Conservation (phyloP, 2,888 invertebrate species). For the Ischnus inquisitorius region DNA sequence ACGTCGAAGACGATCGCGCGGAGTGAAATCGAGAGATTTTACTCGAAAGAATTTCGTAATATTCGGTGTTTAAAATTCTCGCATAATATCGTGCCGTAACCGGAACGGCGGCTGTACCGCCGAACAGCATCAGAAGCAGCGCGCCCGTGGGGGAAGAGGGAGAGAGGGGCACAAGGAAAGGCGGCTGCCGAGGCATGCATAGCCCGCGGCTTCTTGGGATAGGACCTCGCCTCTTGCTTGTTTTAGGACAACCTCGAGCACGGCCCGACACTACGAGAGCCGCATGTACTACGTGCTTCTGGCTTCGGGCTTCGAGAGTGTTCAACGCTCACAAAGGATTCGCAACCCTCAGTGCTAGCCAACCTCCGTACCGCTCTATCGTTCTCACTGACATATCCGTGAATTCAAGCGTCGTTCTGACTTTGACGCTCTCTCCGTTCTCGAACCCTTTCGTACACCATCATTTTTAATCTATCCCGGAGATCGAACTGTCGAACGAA, state of each 20-base stretch:
- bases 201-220: slow-evolving; percentile 82
- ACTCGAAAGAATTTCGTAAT: slow-evolving; percentile 82
- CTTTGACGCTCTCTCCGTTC: slow-evolving; percentile 17
- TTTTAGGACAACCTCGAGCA: slow-evolving; percentile 76
- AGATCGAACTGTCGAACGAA: slow-evolving; percentile 61
- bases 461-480: slow-evolving; percentile 61
- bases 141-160: too few species aligned
- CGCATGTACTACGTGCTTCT: slow-evolving; percentile 49
- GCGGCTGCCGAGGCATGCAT: slow-evolving; percentile 77
- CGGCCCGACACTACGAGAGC: slow-evolving; percentile 22
- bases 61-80: slow-evolving; percentile 82
- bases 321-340: slow-evolving; percentile 55
- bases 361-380: background rate
- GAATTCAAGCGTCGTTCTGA: background rate
- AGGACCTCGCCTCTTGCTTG: slow-evolving; percentile 82
- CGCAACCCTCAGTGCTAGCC: slow-evolving; percentile 3
- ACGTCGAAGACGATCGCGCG: slow-evolving; percentile 19
- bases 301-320: slow-evolving; percentile 48
- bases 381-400: background rate
- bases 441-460: slow-evolving; percentile 22
- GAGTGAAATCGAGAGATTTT: slow-evolving; percentile 71
- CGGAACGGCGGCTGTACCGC: slow-evolving; percentile 48
- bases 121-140: slow-evolving; percentile 30
- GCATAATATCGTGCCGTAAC: slow-evolving; percentile 76
- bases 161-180: slow-evolving; percentile 69